Percentiles rank a stretch among this genome's conserved stretches.
phyloP scores from a whole-genome alignment of 2,113 vertebrate species.

The Tonatia bakeri region DNA sequence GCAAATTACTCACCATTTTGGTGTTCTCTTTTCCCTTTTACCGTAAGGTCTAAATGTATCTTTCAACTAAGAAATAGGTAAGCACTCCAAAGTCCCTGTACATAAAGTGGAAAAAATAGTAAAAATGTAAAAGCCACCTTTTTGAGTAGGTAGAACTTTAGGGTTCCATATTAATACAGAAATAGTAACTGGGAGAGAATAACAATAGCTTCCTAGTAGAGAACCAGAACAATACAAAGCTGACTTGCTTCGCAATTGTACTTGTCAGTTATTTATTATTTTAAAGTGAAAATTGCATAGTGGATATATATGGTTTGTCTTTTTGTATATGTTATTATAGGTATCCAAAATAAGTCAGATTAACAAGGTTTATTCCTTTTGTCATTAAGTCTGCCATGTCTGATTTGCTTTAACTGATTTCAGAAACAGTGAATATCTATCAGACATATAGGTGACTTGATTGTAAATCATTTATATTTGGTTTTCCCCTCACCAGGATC shows the following conservation, averaged over 20 bases:
- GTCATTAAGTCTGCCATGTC: constrained; percentile 50
- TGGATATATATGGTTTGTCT: constrained; percentile 13
- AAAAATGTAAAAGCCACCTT: background rate
- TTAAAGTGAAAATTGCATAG: background rate
- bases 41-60: background rate
- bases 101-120: background rate
- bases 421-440: constrained; percentile 20
- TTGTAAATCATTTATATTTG: constrained; percentile 57
- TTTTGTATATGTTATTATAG: constrained; percentile 56
- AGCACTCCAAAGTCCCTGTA: background rate
- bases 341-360: constrained; percentile 52
- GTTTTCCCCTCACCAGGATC: background rate
- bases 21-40: background rate
- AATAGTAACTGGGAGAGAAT: background rate
- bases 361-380: constrained; percentile 54
- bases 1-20: background rate
- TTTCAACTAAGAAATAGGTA: constrained; percentile 19
- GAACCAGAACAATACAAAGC: background rate
- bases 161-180: background rate
- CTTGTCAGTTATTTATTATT: constrained; percentile 12
- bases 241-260: background rate
- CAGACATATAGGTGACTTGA: constrained; percentile 30
- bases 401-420: constrained; percentile 68
- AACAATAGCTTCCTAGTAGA: background rate
- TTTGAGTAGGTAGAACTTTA: background rate